Evolutionary conservation across 37 sponge, comb jelly and placozoan species (phyloP).

Genomic region (Chondrilla cf. caribensis): DNA sequence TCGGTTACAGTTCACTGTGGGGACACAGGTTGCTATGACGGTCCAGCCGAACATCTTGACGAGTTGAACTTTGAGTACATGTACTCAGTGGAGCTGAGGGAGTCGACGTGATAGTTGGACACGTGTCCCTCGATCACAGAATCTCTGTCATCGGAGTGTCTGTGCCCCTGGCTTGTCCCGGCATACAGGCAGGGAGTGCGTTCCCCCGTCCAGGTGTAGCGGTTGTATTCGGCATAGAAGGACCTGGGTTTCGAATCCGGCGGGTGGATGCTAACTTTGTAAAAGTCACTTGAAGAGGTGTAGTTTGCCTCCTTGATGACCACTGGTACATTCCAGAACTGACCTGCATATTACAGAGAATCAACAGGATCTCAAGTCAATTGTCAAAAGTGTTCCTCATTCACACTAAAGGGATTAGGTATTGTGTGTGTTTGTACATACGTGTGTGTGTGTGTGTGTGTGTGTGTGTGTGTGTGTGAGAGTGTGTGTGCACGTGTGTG

Average conservation of each 20-base stretch:
- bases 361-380: no score
- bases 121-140: conserved; percentile 61
- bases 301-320: not conserved
- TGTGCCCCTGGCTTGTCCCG: conserved; percentile 67
- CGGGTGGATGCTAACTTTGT: conserved; percentile 34
- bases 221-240: conserved; percentile 42
- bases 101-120: conserved; percentile 31
- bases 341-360: conserved; percentile 48
- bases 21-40: no score
- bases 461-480: not conserved
- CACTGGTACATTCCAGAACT: conserved; percentile 73
- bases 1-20: not conserved
- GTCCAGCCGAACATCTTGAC: not conserved
- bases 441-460: conserved; percentile 4
- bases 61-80: conserved; percentile 32
- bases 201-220: conserved; percentile 48
- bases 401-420: no score
- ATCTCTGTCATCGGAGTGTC: not conserved
- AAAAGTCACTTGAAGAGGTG: not conserved
- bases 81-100: conserved; percentile 25
- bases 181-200: conserved; percentile 52
- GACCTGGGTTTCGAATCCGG: not conserved
- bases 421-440: not conserved
- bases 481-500: conserved; percentile 1
- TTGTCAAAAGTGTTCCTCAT: no score